phyloP scores from a whole-genome alignment of 2,888 invertebrate genomes.

The Ennomos quercinarius region DNA sequence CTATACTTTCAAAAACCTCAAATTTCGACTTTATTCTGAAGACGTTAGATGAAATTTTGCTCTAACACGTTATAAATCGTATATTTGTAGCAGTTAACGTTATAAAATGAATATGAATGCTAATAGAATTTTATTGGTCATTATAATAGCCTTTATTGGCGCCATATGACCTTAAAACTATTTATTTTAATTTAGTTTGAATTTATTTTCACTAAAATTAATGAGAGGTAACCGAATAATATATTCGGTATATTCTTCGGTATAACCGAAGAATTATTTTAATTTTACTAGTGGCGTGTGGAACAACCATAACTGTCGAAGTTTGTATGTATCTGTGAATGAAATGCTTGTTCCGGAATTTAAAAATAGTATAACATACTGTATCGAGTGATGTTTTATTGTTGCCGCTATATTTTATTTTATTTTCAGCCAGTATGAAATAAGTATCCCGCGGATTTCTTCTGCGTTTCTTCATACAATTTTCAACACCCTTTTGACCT shows the following conservation, averaged over 20 bases:
- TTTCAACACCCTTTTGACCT: no score
- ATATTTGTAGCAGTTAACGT: conserved; percentile 12
- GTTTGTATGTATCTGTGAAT: no score
- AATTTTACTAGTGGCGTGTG: neutral
- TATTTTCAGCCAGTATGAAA: no score
- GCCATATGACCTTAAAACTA: conserved; percentile 16
- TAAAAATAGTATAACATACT: no score
- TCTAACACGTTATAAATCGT: neutral
- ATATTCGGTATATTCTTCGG: no score
- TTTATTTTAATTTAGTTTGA: neutral
- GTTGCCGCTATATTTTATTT: no score
- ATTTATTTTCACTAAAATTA: conserved; percentile 18
- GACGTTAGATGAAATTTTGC: neutral
- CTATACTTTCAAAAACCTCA: conserved; percentile 8
- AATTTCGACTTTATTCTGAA: conserved; percentile 1
- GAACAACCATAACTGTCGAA: neutral
- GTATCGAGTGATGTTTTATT: no score
- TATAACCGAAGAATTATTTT: no score
- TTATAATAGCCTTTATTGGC: conserved; percentile 49
- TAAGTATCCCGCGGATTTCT: no score
- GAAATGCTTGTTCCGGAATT: no score
- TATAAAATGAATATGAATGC: conserved; percentile 45
- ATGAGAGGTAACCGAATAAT: conserved; percentile 4
- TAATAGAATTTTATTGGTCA: conserved; percentile 52
- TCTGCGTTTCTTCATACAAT: no score